phyloP scores from a whole-genome alignment of 2,888 invertebrate species.

The Noctuana brunneofusca region DNA sequence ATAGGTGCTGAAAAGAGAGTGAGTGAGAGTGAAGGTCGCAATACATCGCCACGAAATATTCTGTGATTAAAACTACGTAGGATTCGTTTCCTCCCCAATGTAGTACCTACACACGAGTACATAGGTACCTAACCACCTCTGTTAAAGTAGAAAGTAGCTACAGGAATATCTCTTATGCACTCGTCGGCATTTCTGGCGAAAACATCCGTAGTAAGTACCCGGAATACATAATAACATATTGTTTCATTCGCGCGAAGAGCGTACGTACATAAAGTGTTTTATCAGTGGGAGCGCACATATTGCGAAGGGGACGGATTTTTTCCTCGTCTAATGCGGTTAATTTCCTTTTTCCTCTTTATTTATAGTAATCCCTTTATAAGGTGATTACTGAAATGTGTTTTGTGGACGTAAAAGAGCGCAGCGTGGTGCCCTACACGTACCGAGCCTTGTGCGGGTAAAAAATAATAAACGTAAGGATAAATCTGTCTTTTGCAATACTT shows the following conservation, averaged over 20 bases:
- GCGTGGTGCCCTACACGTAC: constrained; percentile 65
- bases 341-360: constrained; percentile 83
- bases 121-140: no score
- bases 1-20: no score
- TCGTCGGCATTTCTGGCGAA: constrained; percentile 6
- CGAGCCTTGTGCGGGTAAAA: constrained; percentile 52
- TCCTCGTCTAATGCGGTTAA: constrained; percentile 80
- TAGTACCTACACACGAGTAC: no score
- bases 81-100: no score
- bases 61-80: no score
- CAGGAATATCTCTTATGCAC: neutral
- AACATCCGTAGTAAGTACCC: constrained; percentile 1
- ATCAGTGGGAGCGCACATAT: constrained; percentile 81
- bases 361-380: constrained; percentile 84
- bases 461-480: constrained; percentile 38
- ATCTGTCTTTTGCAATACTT: constrained; percentile 29
- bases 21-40: no score
- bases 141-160: neutral
- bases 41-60: no score
- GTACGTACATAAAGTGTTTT: constrained; percentile 77
- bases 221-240: constrained; percentile 71
- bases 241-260: constrained; percentile 76
- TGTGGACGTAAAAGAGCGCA: constrained; percentile 81
- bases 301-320: constrained; percentile 78
- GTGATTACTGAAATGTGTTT: constrained; percentile 83